Base-by-base conservation (phyloP, 1,140 invertebrate species). In the Magallana gigas region DNA sequence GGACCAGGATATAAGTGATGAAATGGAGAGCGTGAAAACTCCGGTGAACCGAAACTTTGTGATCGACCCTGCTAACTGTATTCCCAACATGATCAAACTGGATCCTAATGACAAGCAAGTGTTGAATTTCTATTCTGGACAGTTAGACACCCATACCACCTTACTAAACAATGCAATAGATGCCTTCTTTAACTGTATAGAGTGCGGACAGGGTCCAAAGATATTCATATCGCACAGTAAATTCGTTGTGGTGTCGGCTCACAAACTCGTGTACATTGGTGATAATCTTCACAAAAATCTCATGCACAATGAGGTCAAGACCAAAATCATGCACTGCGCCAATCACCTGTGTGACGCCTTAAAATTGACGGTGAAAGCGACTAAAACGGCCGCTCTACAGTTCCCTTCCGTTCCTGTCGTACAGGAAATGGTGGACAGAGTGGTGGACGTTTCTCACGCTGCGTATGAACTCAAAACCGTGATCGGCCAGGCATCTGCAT, bases 151-250 rank as follows among this genome's bases (percentile, higher is more conserved):
- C 12, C 97, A 98, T 94, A 96, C 97, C 89, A 96, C 96, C 14
- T 96, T 98, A 92, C 95, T 99, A 57, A 97, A 97, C 86, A 97
- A 97, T 89, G 97, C 98, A 12, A 98, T 99, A 88, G 98, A 98
- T 93, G 97, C 97, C 1, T 99, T 99, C 95, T 96, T 99, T 8
- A 96, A 97, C 86, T 98, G 97, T 2, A 97, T 99, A 29, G 97
- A 98, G 92, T 97, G 97, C 93, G 98, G 98, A 93, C 97, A 98
- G 94, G 98, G 98, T 48, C 98, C 98, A 0, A 98, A 98, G 95
- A 97, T 98, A 85, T 98, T 99, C 93, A 96, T 99, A 18, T 97
- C 97, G 48, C 97, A 98, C 93, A 97, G 97, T 14, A 99, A 99
- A 94, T 98, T 98, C 94, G 98, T 99, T 3, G 97, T 99, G 23